These are phyloP conservation scores for Paguma larvata DNA, from an alignment of 2,797 vertebrate genomes.

Conservation along the genomic window DNA sequence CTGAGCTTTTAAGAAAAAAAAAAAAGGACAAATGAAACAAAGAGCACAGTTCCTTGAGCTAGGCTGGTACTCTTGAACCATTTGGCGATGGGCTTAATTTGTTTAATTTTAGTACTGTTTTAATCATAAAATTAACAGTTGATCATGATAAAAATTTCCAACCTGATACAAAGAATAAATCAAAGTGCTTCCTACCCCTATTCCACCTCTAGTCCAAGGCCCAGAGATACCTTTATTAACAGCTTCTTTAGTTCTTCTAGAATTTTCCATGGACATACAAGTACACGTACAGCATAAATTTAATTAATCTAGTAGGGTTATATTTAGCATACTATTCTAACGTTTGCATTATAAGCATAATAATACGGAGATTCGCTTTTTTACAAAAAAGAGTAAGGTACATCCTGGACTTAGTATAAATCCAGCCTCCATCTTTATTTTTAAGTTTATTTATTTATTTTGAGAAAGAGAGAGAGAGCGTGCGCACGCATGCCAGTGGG, in stretches of 20 bases:
- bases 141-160: conserved; percentile 55
- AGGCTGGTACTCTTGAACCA: conserved; percentile 29
- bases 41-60: conserved; percentile 36
- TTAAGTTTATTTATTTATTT: no score
- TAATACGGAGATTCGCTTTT: background rate
- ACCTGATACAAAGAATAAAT: conserved; percentile 49
- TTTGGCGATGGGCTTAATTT: background rate
- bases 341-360: conserved; percentile 58
- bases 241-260: conserved; percentile 58
- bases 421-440: conserved; percentile 38
- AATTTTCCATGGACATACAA: conserved; percentile 47
- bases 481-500: no score
- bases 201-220: background rate
- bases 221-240: conserved; percentile 23
- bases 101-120: conserved; percentile 39
- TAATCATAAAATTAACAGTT: conserved; percentile 45
- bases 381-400: background rate
- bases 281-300: background rate
- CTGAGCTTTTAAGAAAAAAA: conserved; percentile 43
- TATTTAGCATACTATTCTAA: background rate
- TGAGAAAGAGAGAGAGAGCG: no score
- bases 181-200: background rate
- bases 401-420: background rate
- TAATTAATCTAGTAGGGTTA: conserved; percentile 34
- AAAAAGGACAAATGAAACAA: conserved; percentile 59